Conservation (phyloP, 1,140 invertebrate genomes). For the Drosophila ohnishii region DNA sequence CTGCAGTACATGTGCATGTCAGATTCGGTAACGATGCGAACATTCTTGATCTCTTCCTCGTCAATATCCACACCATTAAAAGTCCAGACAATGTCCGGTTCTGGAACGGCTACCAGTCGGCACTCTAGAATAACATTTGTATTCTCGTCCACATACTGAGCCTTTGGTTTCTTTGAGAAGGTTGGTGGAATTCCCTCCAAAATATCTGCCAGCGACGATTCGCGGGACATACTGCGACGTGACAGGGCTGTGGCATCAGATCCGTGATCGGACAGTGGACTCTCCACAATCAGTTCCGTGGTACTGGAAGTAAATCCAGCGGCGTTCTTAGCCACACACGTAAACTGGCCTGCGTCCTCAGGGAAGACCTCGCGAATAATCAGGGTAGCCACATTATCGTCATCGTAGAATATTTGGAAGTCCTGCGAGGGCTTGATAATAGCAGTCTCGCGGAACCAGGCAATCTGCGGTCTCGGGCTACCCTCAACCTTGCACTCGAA, state of each 20-base stretch:
- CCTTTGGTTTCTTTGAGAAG: slow-evolving; percentile 94
- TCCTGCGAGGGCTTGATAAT: slow-evolving; percentile 95
- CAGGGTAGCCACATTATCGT: slow-evolving; percentile 95
- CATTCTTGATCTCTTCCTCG: slow-evolving; percentile 86
- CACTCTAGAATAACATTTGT: slow-evolving; percentile 92
- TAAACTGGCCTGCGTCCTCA: slow-evolving; percentile 98
- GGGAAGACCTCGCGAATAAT: slow-evolving; percentile 98
- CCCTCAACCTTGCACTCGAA: slow-evolving; percentile 96
- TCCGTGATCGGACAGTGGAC: slow-evolving; percentile 93
- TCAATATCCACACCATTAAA: slow-evolving; percentile 89
- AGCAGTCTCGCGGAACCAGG: slow-evolving; percentile 96
- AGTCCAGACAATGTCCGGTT: slow-evolving; percentile 94
- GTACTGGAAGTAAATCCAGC: slow-evolving; percentile 96
- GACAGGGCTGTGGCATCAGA: slow-evolving; percentile 91
- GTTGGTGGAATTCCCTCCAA: slow-evolving; percentile 96
- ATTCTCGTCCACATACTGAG: slow-evolving; percentile 91
- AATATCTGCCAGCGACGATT: slow-evolving; percentile 95
- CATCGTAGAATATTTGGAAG: slow-evolving; percentile 96
- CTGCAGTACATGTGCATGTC: slow-evolving; percentile 96
- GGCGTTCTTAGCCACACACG: slow-evolving; percentile 97
- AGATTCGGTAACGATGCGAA: slow-evolving; percentile 90
- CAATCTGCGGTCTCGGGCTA: slow-evolving; percentile 93
- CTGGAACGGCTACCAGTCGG: slow-evolving; percentile 93
- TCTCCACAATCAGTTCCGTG: slow-evolving; percentile 94
- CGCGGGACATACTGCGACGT: slow-evolving; percentile 91